Evolutionary conservation across 2,888 invertebrate species (phyloP).

Genomic region (Pseudeuparius sepicola): DNA sequence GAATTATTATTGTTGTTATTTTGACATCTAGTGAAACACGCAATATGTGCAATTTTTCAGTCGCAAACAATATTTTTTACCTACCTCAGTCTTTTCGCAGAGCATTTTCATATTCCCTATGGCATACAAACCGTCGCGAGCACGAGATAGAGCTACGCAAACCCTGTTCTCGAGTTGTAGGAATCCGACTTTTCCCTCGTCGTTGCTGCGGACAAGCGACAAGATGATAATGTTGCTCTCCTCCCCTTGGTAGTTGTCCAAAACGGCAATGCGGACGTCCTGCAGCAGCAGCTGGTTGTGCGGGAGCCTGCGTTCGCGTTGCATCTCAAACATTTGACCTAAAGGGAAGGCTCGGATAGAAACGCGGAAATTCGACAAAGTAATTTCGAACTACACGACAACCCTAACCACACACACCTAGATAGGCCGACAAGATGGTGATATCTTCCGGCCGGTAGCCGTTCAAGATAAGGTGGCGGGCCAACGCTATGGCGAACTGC

Average conservation of each 20-base stretch:
- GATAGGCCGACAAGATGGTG: constrained; percentile 64
- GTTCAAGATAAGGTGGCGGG: constrained; percentile 51
- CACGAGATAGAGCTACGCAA: constrained; percentile 68
- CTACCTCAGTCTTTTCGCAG: constrained; percentile 38
- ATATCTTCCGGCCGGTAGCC: constrained; percentile 52
- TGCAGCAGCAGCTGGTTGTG: constrained; percentile 35
- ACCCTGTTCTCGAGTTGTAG: constrained; percentile 57
- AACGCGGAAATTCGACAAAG: too few relatives aligned
- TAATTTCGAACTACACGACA: too few relatives aligned
- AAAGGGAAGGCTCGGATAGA: too few relatives aligned
- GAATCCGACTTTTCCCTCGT: constrained; percentile 57
- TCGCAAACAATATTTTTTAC: too few relatives aligned
- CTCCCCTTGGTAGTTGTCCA: constrained; percentile 46
- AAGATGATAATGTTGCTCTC: constrained; percentile 68
- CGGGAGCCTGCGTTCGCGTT: constrained; percentile 37
- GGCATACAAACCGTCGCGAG: constrained; percentile 57
- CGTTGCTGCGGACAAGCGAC: constrained; percentile 68
- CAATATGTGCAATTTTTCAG: too few relatives aligned
- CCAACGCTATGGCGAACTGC: constrained; percentile 49
- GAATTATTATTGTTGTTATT: too few relatives aligned
- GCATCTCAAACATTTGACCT: constrained; percentile 54
- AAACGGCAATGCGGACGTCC: constrained; percentile 52
- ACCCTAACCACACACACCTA: constrained; percentile 37
- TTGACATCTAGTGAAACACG: too few relatives aligned
- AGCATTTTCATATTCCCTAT: constrained; percentile 60